These are phyloP conservation scores for Mamestra configurata DNA, from an alignment of 1,140 invertebrate genomes.

Conservation along the genomic window DNA sequence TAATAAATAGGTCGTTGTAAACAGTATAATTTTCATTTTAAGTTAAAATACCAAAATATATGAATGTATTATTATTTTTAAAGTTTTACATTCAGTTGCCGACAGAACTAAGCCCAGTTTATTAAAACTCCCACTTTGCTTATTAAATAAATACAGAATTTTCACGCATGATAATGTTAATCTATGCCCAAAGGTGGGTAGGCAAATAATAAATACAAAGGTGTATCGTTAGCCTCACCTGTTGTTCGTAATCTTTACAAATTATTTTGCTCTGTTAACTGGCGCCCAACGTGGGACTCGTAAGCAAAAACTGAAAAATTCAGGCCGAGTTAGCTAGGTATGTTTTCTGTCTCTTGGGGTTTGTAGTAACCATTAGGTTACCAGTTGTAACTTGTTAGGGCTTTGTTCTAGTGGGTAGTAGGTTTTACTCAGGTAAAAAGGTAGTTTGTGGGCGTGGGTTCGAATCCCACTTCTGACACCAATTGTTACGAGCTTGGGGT, in stretches of 20 bases:
- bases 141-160: conserved; percentile 23
- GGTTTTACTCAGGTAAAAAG: not conserved
- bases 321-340: not conserved
- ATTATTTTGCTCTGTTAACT: conserved; percentile 43
- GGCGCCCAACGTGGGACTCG: conserved; percentile 10
- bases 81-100: not conserved
- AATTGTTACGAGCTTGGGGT: too few species aligned
- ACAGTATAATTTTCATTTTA: too few species aligned
- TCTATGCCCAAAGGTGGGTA: conserved; percentile 27
- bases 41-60: too few species aligned
- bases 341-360: not conserved
- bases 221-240: conserved; percentile 42
- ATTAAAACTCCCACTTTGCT: not conserved
- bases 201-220: conserved; percentile 32
- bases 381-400: not conserved
- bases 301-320: conserved; percentile 1
- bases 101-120: not conserved
- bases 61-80: not conserved
- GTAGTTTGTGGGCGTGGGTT: conserved; percentile 94
- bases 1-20: too few species aligned
- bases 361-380: not conserved
- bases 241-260: conserved; percentile 47
- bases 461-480: conserved; percentile 95
- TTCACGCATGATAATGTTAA: not conserved
- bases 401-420: not conserved